Evolutionary conservation across 1,140 invertebrate species (phyloP).

Genomic region (Drosophila lacertosa): DNA sequence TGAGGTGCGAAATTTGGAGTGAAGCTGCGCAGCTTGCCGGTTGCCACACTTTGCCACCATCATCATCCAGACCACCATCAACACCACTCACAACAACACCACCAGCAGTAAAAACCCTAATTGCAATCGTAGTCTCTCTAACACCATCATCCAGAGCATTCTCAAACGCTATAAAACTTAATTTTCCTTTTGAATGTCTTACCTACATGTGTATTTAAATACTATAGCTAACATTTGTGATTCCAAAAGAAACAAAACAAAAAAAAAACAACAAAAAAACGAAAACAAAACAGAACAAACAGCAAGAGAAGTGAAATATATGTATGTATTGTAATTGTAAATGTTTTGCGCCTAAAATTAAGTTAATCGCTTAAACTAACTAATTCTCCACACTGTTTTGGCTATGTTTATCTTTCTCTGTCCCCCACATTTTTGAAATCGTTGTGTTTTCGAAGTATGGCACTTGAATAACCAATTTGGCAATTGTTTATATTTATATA

Average conservation of each 20-base stretch:
- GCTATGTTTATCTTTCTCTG: slow-evolving; percentile 50
- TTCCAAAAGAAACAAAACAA: slow-evolving; percentile 64
- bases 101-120: slow-evolving; percentile 26
- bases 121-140: slow-evolving; percentile 68
- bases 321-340: slow-evolving; percentile 47
- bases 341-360: slow-evolving; percentile 54
- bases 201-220: slow-evolving; percentile 82
- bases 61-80: slow-evolving; percentile 26
- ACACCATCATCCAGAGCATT: slow-evolving; percentile 60
- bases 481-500: slow-evolving; percentile 62
- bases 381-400: slow-evolving; percentile 48
- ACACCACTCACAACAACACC: slow-evolving; percentile 20
- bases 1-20: slow-evolving; percentile 87
- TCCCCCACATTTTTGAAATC: slow-evolving; percentile 1
- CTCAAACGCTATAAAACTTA: slow-evolving; percentile 63
- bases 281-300: slow-evolving; percentile 33
- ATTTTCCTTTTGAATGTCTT: slow-evolving; percentile 79
- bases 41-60: slow-evolving; percentile 76
- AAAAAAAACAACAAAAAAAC: slow-evolving; percentile 22
- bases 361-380: slow-evolving; percentile 66
- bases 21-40: slow-evolving; percentile 56
- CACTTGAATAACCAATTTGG: slow-evolving; percentile 55
- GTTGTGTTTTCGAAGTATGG: slow-evolving; percentile 55
- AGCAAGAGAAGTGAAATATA: slow-evolving; percentile 50
- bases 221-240: slow-evolving; percentile 81